A percentile compares a stretch with the other conserved stretches of the same genome.
phyloP scores from a whole-genome alignment of 1,140 invertebrate species.

The Hydropsyche tenuis region DNA sequence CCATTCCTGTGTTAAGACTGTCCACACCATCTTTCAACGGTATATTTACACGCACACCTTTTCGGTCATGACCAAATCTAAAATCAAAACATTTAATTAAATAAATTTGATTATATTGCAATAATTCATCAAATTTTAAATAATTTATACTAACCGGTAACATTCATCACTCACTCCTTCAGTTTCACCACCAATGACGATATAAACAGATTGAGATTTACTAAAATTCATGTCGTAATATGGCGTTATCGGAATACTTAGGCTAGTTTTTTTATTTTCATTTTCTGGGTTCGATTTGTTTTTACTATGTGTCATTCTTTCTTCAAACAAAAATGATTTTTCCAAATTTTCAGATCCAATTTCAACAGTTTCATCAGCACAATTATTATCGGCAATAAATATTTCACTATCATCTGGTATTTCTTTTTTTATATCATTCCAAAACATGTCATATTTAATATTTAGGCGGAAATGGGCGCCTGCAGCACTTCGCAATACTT shows the following conservation, averaged over 20 bases:
- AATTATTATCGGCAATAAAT: conserved; percentile 76
- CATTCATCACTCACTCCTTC: conserved; percentile 77
- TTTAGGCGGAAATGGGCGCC: conserved; percentile 85
- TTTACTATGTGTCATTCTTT: neutral
- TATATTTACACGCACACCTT: conserved; percentile 74
- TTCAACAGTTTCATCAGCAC: neutral
- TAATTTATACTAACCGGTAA: conserved; percentile 52
- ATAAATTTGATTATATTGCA: too few species aligned
- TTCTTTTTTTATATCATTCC: conserved; percentile 70
- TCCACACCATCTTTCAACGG: conserved; percentile 80
- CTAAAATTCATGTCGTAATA: conserved; percentile 71
- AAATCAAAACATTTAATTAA: conserved; percentile 38
- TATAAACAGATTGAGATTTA: conserved; percentile 61
- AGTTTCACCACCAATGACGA: conserved; percentile 90
- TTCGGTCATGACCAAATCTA: conserved; percentile 59
- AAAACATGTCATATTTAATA: conserved; percentile 68
- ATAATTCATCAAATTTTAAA: too few species aligned
- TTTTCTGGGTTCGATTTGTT: neutral
- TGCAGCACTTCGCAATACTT: conserved; percentile 81
- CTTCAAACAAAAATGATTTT: conserved; percentile 2
- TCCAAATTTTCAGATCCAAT: neutral
- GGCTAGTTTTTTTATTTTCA: neutral
- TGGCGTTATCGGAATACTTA: conserved; percentile 61
- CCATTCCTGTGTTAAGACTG: conserved; percentile 85
- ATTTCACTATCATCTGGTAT: conserved; percentile 61